phyloP scores from a whole-genome alignment of 2,113 vertebrate genomes.

The Engystomops pustulosus region DNA sequence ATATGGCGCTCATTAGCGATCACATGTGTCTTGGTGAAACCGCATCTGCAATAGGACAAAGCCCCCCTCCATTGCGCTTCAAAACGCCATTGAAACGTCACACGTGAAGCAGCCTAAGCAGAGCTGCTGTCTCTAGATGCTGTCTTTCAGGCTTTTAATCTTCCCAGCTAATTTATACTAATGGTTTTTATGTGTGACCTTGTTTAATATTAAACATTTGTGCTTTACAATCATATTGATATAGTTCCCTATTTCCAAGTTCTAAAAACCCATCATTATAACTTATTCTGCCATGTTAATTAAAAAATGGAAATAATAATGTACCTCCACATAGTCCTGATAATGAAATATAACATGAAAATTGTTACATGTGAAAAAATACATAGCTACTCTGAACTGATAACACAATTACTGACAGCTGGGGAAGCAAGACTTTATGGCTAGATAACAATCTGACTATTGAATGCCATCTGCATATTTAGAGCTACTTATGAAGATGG shows the following conservation, averaged over 20 bases:
- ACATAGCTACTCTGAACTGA: slow-evolving; percentile 43
- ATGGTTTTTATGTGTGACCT: neutral
- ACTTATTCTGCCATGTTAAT: slow-evolving; percentile 14
- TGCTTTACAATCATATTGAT: neutral
- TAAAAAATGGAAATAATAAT: neutral
- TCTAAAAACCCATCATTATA: neutral
- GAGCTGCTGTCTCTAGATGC: no score
- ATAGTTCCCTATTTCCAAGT: neutral
- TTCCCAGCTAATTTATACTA: neutral
- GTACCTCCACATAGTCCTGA: neutral
- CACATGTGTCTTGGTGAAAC: no score
- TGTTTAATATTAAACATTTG: neutral
- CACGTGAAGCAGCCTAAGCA: no score
- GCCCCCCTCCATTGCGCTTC: no score
- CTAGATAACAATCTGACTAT: slow-evolving; percentile 58
- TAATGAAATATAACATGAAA: neutral
- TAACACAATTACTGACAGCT: slow-evolving; percentile 59
- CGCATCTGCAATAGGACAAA: no score
- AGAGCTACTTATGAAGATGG: slow-evolving; percentile 57
- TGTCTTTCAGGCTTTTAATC: no score
- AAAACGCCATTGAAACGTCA: no score
- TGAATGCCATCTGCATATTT: slow-evolving; percentile 60
- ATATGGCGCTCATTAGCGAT: no score
- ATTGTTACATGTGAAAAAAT: slow-evolving; percentile 32
- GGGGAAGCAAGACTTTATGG: slow-evolving; percentile 57